Evolutionary conservation across 2,888 invertebrate species (phyloP), one percentile per base, ranked within the genome.

Genomic region (Drosophila birchii): DNA sequence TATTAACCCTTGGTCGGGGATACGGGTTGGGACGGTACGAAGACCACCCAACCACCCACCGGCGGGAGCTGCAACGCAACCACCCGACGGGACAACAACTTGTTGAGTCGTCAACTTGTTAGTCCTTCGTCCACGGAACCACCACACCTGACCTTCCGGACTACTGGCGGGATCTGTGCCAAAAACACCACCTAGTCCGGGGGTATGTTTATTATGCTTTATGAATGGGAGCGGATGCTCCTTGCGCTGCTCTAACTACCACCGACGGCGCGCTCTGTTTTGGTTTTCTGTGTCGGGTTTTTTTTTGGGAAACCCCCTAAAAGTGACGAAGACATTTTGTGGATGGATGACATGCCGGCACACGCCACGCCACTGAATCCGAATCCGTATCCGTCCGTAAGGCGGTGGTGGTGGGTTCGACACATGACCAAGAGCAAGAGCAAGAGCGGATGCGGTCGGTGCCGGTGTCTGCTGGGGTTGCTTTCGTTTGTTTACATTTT

Each of bases 271-370:
- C 73, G 84, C 81, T 86, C 87, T 88, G 85, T 88, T 86, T 81
- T 78, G 84, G 66, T 86, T 84, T 78, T 62, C 26, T 61, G 44
- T 43, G 49, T 47, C 51, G 56, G 29, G 51, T 71, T 76, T 29
- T 29, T 29, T 78, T 80, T 78, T 75, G 72, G 87, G 87, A 85
- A 86, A 86, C 84, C 87, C 89, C 88, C 86, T 87, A 85, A 89
- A 89, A 75, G 71, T 83, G 86, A 79, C 86, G 80, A 85, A 86
- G 89, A 89, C 85, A 77, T 80, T 80, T 66, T 85, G 84, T 76
- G 84, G 81, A 86, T 79, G 72, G 82, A 88, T 81, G 81, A 87
- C 87, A 89, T 89, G 88, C 87, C 89, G 89, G 85, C 87, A 86
- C 84, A 86, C 81, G 89, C 77, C 84, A 79, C 75, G 78, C 79